These are phyloP conservation scores for Bettongia penicillata DNA, from an alignment of 2,113 vertebrate species.

Conservation along the genomic window DNA sequence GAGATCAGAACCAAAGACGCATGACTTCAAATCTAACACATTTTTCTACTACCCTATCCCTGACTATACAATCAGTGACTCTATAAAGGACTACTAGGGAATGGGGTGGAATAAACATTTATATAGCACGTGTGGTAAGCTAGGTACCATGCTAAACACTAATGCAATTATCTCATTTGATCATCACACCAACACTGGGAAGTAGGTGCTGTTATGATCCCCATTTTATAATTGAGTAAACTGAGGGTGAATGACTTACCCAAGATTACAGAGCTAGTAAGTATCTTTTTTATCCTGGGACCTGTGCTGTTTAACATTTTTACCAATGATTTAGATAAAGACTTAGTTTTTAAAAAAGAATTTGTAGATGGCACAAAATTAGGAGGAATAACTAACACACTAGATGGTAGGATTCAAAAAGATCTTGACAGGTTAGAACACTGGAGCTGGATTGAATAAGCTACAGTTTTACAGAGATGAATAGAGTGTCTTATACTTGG, in stretches of 20 bases:
- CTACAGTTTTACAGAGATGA: not conserved
- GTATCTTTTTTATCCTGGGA: not conserved
- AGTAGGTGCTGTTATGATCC: not conserved
- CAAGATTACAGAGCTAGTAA: not conserved
- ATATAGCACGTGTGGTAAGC: not conserved
- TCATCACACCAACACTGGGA: not conserved
- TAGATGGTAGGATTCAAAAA: too few species aligned
- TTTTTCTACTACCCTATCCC: not conserved
- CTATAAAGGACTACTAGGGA: not conserved
- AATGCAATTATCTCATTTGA: not conserved
- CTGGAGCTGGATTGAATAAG: not conserved
- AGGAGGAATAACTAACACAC: too few species aligned
- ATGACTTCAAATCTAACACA: not conserved
- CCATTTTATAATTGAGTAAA: not conserved
- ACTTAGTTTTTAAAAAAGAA: too few species aligned
- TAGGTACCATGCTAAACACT: not conserved
- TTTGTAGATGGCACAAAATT: too few species aligned
- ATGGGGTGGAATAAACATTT: not conserved
- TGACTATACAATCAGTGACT: not conserved
- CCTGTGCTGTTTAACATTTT: too few species aligned
- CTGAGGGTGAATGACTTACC: not conserved
- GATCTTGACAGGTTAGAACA: too few species aligned
- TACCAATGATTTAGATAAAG: too few species aligned
- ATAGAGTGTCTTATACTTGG: too few species aligned
- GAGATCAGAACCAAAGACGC: not conserved